phyloP scores from a whole-genome alignment of 2,113 vertebrate genomes.

The Taurulus bubalis region DNA sequence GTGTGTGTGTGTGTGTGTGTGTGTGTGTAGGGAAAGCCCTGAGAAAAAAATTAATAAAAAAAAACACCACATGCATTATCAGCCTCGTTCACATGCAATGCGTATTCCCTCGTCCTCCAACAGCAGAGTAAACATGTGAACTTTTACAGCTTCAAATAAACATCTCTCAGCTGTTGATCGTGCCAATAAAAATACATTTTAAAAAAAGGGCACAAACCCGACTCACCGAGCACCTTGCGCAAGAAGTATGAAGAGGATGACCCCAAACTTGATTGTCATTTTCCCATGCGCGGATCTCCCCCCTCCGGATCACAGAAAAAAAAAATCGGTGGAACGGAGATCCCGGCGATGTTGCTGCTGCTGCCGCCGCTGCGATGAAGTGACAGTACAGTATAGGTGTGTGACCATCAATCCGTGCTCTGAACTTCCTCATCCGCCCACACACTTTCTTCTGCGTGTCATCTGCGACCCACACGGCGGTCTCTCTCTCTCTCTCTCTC shows the following conservation, averaged over 20 bases:
- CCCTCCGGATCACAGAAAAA: slow-evolving; percentile 28
- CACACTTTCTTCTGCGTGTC: slow-evolving; percentile 65
- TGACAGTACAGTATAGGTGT: slow-evolving; percentile 59
- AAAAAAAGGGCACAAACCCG: background rate
- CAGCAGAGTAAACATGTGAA: slow-evolving; percentile 20
- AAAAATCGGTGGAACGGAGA: slow-evolving; percentile 34
- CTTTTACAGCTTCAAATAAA: slow-evolving; percentile 32
- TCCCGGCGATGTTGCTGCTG: slow-evolving; percentile 21
- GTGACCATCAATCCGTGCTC: slow-evolving; percentile 68
- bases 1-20: background rate
- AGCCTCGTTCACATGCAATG: slow-evolving; percentile 16
- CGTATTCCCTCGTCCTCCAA: background rate
- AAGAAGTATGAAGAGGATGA: slow-evolving; percentile 62
- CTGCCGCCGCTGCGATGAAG: slow-evolving; percentile 45
- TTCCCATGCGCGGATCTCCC: slow-evolving; percentile 63
- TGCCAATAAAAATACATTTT: background rate
- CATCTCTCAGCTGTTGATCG: slow-evolving; percentile 41
- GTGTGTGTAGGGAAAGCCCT: slow-evolving; percentile 52
- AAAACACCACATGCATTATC: slow-evolving; percentile 10
- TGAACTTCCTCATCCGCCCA: slow-evolving; percentile 79
- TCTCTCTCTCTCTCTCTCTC: background rate
- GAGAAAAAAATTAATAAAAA: background rate
- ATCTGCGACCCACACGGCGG: slow-evolving; percentile 50
- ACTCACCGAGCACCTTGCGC: slow-evolving; percentile 73
- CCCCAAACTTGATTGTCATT: slow-evolving; percentile 76